Base-by-base conservation (phyloP, 2,888 invertebrate genomes). In the Lobophora halterata region DNA sequence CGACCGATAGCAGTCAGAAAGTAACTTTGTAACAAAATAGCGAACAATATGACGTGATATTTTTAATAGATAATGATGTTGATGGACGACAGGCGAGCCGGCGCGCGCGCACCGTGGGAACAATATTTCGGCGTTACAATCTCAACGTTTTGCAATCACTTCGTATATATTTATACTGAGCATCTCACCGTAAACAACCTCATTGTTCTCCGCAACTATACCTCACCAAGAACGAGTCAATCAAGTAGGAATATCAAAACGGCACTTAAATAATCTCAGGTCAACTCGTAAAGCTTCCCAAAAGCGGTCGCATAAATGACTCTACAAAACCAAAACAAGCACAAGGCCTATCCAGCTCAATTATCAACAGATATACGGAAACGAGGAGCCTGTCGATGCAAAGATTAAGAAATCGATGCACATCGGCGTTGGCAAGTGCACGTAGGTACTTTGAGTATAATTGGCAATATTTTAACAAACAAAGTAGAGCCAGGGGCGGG, bases 21-120 rank as follows among this genome's bases (percentile, higher is more conserved):
- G 79, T 79, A 71, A 76, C 71, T 79, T 83, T 79, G 72, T 78
- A 43, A 79, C 80, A 79, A 79, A 83, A 83, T 79, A 81, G 79
- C 71, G 75, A 82, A 86, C 81, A 85, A 85, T 83, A 81, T 86
- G 85, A 85, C 79, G 79, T 72, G 83, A 85, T 86, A 82, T 83
- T 86, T 86, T 86, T 86, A 81, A 83, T 82, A 86, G 85, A 86
- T 86, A 85, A 81, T 80, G 77, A 81, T 79, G 76, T 79, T 87
- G 85, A 86, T 83, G 82, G 71, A 83, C 79, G 85, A 81, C 81
- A 77, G 72, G 42, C 46, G 59, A n/a, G 64, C 65, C 66, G 49
- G 57, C 57, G 58, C 61, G 66, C 68, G 69, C 71, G 56, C 73
- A 75, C 71, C 86, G 86, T 86, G 86, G 85, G 86, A 87, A 86